Conservation (phyloP, 2,888 invertebrate species). For the Biston betularia region DNA sequence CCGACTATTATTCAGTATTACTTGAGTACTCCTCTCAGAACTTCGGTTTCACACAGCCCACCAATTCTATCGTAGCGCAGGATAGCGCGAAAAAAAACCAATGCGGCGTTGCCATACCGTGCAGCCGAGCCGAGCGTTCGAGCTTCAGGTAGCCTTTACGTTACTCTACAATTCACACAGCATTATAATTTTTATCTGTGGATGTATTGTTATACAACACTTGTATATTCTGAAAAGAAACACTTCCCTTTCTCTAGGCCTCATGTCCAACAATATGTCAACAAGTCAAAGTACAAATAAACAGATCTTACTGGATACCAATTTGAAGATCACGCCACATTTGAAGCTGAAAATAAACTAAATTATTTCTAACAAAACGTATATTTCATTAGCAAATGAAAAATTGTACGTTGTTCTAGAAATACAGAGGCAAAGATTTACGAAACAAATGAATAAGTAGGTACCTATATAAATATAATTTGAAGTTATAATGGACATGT, state of each 20-base stretch:
- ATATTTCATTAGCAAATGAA: background rate
- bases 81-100: conserved; percentile 79
- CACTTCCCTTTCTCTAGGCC: conserved; percentile 54
- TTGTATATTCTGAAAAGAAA: conserved; percentile 68
- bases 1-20: conserved; percentile 62
- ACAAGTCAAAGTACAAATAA: conserved; percentile 24
- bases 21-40: conserved; percentile 61
- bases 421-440: background rate
- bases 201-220: conserved; percentile 76
- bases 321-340: conserved; percentile 53
- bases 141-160: conserved; percentile 71
- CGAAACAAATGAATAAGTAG: background rate
- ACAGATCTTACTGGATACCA: conserved; percentile 65
- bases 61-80: conserved; percentile 64
- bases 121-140: conserved; percentile 70
- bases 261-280: conserved; percentile 66
- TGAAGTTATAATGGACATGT: background rate
- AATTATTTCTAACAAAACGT: conserved; percentile 14
- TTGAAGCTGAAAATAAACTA: conserved; percentile 43
- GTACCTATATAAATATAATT: conserved; percentile 3
- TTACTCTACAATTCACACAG: conserved; percentile 64
- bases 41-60: conserved; percentile 65
- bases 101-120: conserved; percentile 84
- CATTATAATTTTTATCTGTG: conserved; percentile 51
- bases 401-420: background rate